phyloP scores from a whole-genome alignment of 1,140 invertebrate genomes.

The Euura saliciscinereae region DNA sequence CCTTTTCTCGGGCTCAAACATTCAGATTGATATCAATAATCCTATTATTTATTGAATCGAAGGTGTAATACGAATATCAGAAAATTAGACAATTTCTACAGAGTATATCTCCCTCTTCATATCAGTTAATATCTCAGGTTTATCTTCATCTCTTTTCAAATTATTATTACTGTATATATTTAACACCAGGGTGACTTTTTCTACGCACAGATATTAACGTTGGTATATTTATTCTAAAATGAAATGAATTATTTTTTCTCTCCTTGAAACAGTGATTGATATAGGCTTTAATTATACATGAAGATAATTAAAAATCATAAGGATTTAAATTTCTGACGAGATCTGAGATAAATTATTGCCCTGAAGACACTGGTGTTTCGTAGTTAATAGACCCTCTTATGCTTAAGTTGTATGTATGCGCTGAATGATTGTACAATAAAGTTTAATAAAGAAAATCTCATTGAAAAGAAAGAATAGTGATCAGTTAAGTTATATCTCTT shows the following conservation, averaged over 20 bases:
- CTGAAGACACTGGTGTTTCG: conserved; percentile 14
- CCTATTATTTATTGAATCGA: no score
- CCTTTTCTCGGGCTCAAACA: no score
- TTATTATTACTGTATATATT: conserved; percentile 40
- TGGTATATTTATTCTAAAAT: not conserved
- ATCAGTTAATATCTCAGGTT: conserved; percentile 43
- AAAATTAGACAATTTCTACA: not conserved
- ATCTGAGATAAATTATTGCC: not conserved
- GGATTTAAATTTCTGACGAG: not conserved
- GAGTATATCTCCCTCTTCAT: conserved; percentile 25
- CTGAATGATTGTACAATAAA: conserved; percentile 31
- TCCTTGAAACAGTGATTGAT: not conserved
- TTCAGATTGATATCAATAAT: no score
- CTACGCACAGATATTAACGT: not conserved
- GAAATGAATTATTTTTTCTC: not conserved
- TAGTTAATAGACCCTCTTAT: conserved; percentile 25
- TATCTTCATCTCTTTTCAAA: conserved; percentile 24
- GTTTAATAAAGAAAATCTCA: not conserved
- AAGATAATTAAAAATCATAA: not conserved
- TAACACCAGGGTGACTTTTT: conserved; percentile 19
- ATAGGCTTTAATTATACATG: not conserved
- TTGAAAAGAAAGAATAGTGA: not conserved
- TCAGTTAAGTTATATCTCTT: no score
- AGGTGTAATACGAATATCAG: no score
- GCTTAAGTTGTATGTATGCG: conserved; percentile 39